Base-by-base conservation (phyloP, 2,888 invertebrate species). In the Drosophila putrida region DNA sequence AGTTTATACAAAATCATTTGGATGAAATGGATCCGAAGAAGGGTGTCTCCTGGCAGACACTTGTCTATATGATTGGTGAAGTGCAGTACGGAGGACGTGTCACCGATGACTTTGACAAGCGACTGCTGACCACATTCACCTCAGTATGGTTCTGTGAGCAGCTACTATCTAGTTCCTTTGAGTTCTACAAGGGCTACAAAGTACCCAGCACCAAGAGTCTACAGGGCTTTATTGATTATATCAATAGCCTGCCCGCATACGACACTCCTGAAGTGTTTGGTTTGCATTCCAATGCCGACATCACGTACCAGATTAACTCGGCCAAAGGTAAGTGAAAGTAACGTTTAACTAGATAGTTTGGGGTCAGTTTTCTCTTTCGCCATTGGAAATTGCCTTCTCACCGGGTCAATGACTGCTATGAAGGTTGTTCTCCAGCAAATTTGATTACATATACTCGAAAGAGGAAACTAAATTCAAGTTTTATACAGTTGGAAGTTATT, bases 1-100 rank as follows among this genome's bases (percentile, higher is more conserved):
- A 98, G 92, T 99, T 99, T 91, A 95, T 99, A 66, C 98, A 98
- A 92, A 98, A 98, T 92, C 98, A 99, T 93, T 93, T 99, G 65
- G 99, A 99, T 90, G 98, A 98, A 91, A 97, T 98, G 94, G 98
- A 99, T 92, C 97, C 98, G 0, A 98, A 98, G 91, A 98, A 98
- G 93, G 98, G 98, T 25, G 97, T 99, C 69, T 98, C 98, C 0
- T 99, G 98, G 98, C 97, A 97, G 20, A 99, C 98, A 0, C 96
- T 99, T 9, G 97, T 98, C 91, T 99, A 98, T 91, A 99, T 99
- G 98, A 95, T 98, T 36, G 98, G 98, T 35, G 98, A 99, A 93
- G 97, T 96, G 4, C 94, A 95, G 84, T 96, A 96, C 80, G 97
- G 97, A 11, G 98, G 98, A 4, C 94, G 98, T 80, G 98, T 99